Evolutionary conservation across 2,113 vertebrate genomes (phyloP).

Genomic region (Oriolus oriolus): DNA sequence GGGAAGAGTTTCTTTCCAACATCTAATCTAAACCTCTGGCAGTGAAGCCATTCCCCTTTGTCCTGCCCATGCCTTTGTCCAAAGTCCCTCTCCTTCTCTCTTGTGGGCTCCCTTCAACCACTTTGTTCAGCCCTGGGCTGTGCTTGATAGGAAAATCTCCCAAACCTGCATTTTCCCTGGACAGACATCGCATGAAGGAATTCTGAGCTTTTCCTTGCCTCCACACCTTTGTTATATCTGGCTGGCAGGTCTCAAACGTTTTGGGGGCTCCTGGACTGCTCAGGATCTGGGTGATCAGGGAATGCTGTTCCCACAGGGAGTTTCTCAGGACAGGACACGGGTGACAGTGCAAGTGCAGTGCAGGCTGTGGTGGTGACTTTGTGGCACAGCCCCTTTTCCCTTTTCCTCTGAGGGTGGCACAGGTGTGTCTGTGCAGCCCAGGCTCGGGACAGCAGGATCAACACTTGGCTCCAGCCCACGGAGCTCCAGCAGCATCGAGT

Average conservation of each 20-base stretch:
- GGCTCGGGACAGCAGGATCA: neutral
- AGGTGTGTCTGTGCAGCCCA: neutral
- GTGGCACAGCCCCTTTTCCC: neutral
- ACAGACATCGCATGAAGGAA: accelerated
- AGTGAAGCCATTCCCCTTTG: neutral
- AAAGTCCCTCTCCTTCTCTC: neutral
- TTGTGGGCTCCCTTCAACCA: neutral
- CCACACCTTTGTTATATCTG: accelerated
- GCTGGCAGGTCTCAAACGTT: neutral
- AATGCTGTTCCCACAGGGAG: accelerated
- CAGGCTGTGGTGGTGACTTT: accelerated
- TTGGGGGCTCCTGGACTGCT: neutral
- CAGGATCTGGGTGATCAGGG: neutral
- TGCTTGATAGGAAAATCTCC: neutral
- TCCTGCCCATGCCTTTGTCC: neutral
- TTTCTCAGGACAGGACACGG: accelerated
- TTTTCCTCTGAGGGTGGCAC: neutral
- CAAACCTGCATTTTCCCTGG: neutral
- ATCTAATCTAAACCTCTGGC: neutral
- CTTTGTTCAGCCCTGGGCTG: neutral
- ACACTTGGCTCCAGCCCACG: neutral
- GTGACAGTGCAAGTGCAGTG: neutral
- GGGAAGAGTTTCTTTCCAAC: neutral
- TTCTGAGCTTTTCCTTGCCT: neutral
- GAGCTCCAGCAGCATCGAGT: neutral